phyloP scores from a whole-genome alignment of 1,140 invertebrate species.

The roundworm (Caenorhabditis elegans) region DNA sequence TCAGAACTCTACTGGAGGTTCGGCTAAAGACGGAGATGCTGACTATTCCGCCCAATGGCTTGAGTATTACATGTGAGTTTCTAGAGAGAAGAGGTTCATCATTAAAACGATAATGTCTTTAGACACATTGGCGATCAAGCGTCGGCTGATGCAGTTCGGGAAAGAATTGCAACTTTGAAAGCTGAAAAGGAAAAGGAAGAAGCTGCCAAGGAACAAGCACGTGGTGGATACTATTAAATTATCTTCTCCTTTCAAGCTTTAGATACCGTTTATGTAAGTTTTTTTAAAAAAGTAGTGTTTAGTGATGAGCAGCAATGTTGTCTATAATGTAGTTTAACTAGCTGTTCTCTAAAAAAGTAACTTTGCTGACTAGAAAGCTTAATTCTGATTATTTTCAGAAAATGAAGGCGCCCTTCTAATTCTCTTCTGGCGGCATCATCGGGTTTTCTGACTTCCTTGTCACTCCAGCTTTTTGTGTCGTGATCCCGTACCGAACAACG shows the following conservation, averaged over 20 bases:
- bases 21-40: constrained; percentile 72
- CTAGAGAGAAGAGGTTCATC: too few relatives aligned
- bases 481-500: background rate
- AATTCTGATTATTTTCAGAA: too few relatives aligned
- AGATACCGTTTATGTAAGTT: too few relatives aligned
- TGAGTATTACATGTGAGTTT: constrained; percentile 82
- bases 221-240: too few relatives aligned
- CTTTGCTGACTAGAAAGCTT: too few relatives aligned
- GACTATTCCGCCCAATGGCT: constrained; percentile 97
- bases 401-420: background rate
- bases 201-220: background rate
- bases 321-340: too few relatives aligned
- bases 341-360: too few relatives aligned
- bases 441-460: background rate
- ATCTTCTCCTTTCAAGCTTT: too few relatives aligned
- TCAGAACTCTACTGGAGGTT: constrained; percentile 40
- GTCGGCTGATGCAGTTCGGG: background rate
- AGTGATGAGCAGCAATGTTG: too few relatives aligned
- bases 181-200: background rate
- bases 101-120: background rate
- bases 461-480: background rate
- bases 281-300: too few relatives aligned
- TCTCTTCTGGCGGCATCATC: background rate
- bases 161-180: background rate
- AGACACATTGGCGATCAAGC: background rate